Percentiles rank a stretch among this genome's conserved stretches.
phyloP scores from a whole-genome alignment of 2,797 vertebrate species.

The Buphagus erythrorhynchus region DNA sequence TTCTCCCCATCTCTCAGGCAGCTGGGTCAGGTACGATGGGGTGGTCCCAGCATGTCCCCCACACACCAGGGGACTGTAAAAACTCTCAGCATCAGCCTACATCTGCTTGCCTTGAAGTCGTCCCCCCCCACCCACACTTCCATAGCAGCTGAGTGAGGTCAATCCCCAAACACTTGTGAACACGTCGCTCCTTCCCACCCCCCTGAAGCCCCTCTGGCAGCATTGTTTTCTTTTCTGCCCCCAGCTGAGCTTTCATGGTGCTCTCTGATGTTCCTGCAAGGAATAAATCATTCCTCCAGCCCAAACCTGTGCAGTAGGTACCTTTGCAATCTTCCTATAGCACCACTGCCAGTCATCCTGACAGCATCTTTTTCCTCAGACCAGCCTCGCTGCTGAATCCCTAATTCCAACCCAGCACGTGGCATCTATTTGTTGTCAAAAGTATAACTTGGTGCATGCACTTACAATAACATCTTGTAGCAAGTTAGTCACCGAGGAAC shows the following conservation, averaged over 20 bases:
- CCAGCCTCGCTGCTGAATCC: neutral
- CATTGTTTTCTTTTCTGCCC: neutral
- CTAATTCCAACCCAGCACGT: neutral
- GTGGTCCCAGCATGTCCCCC: conserved; percentile 8
- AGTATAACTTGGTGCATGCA: neutral
- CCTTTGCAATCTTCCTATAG: neutral
- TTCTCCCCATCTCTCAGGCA: neutral
- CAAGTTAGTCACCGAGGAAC: neutral
- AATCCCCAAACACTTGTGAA: neutral
- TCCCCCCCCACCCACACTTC: neutral
- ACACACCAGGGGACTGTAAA: conserved; percentile 7
- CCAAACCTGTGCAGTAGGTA: neutral
- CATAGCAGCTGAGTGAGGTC: neutral
- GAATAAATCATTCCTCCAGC: neutral
- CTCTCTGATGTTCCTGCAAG: neutral
- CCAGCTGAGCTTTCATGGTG: neutral
- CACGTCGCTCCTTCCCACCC: neutral
- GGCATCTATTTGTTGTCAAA: conserved; percentile 13
- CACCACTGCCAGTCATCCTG: fast-evolving
- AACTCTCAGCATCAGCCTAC: neutral
- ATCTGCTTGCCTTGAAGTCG: neutral
- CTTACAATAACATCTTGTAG: neutral
- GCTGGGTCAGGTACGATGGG: neutral
- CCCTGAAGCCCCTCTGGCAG: neutral
- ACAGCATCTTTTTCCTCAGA: neutral